phyloP scores from a whole-genome alignment of 2,888 invertebrate genomes.

The Nysson spinosus region DNA sequence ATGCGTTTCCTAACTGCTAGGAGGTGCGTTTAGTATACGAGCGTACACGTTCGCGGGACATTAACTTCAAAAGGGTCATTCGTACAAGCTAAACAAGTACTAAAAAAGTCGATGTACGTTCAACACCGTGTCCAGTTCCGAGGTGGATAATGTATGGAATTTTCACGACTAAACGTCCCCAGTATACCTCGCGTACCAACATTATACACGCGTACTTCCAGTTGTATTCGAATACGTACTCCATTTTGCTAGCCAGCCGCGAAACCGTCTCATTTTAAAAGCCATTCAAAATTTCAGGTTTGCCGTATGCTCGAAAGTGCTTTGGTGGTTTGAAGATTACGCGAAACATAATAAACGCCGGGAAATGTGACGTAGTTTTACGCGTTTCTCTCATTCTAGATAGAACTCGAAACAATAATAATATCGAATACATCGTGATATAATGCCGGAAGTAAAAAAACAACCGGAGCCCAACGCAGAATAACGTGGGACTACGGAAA shows the following conservation, averaged over 20 bases:
- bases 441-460: too few species aligned
- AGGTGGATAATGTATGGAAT: conserved; percentile 53
- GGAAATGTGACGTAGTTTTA: conserved; percentile 53
- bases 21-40: conserved; percentile 54
- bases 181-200: conserved; percentile 18
- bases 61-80: conserved; percentile 63
- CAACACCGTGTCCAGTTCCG: conserved; percentile 43
- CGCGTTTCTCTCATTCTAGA: conserved; percentile 46
- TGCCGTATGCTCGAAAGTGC: conserved; percentile 36
- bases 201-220: conserved; percentile 10
- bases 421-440: too few species aligned
- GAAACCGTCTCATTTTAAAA: conserved; percentile 55
- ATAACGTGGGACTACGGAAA: too few species aligned
- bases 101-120: conserved; percentile 56
- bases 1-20: conserved; percentile 58
- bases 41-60: conserved; percentile 50
- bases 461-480: too few species aligned
- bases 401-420: conserved; percentile 24
- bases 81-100: conserved; percentile 60
- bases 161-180: conserved; percentile 46
- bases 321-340: conserved; percentile 23
- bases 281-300: conserved; percentile 51
- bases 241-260: conserved; percentile 51
- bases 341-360: conserved; percentile 36
- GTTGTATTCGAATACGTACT: conserved; percentile 11